A percentile compares a stretch with the other conserved stretches of the same genome.
phyloP scores from a whole-genome alignment of 2,113 vertebrate species.

The Rana temporaria region DNA sequence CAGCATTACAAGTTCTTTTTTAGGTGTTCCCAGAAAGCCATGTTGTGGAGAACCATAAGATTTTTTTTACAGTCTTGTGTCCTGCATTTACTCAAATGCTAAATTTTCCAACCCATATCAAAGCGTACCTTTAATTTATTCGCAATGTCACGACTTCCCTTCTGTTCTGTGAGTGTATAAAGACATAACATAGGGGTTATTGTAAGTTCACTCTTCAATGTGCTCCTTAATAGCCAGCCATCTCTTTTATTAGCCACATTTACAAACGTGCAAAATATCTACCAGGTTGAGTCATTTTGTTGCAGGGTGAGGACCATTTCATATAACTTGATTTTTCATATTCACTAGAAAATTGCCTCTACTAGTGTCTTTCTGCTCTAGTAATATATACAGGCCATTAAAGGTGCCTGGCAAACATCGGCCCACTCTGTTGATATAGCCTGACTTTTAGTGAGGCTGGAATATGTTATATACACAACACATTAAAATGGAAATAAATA shows the following conservation, averaged over 20 bases:
- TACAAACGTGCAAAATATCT: constrained; percentile 26
- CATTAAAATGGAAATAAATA: constrained; percentile 49
- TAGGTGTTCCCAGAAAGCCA: too few species aligned
- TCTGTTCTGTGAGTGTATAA: constrained; percentile 9
- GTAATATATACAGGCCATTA: constrained; percentile 9
- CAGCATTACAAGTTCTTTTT: too few species aligned
- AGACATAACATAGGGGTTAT: constrained; percentile 35
- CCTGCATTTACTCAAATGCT: too few species aligned
- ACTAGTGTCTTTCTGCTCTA: constrained; percentile 6
- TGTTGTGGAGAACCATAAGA: too few species aligned
- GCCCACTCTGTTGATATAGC: neutral
- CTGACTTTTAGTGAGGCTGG: neutral
- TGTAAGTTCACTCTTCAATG: constrained; percentile 46
- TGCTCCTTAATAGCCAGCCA: constrained; percentile 46
- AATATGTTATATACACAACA: constrained; percentile 19
- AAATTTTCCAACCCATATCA: too few species aligned
- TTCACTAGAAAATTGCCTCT: constrained; percentile 45
- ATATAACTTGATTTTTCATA: constrained; percentile 46
- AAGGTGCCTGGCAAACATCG: constrained; percentile 1
- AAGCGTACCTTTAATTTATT: too few species aligned
- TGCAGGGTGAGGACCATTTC: constrained; percentile 16
- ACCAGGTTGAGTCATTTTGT: constrained; percentile 41
- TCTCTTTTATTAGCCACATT: constrained; percentile 53
- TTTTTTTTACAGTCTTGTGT: too few species aligned
- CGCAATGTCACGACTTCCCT: too few species aligned